Conservation (phyloP, 2,113 vertebrate species). For the Phasianus colchicus region DNA sequence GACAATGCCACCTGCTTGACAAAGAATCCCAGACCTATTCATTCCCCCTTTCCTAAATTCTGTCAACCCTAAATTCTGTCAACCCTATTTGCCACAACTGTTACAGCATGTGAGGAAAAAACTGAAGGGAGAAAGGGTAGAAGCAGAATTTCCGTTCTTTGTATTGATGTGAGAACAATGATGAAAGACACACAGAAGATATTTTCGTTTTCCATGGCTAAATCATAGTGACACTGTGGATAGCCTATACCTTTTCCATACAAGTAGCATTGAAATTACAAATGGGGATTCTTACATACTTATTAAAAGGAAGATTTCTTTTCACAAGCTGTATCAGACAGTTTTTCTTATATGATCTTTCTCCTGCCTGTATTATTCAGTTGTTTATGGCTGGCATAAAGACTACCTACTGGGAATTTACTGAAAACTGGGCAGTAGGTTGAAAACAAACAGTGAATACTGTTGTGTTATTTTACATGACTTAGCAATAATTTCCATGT, state of each 20-base stretch:
- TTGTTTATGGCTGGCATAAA: background rate
- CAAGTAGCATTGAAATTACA: background rate
- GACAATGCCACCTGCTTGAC: too few relatives aligned
- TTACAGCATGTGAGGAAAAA: background rate
- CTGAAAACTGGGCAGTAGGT: background rate
- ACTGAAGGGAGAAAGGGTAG: background rate
- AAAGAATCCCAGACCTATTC: too few relatives aligned
- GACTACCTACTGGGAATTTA: background rate
- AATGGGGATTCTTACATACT: background rate
- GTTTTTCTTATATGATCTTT: background rate
- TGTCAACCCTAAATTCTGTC: background rate
- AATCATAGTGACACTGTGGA: background rate
- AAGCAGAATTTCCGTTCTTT: background rate
- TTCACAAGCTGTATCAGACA: background rate
- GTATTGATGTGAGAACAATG: background rate
- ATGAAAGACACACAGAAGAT: background rate
- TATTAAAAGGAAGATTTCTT: background rate
- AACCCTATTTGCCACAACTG: fast-evolving
- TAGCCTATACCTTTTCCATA: background rate
- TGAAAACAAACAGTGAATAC: background rate
- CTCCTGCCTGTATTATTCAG: background rate
- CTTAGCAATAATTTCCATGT: background rate
- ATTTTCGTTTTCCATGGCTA: background rate
- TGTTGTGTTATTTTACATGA: background rate
- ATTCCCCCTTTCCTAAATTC: too few relatives aligned